Conservation (phyloP, 2,113 vertebrate genomes). For the Pollachius pollachius region DNA sequence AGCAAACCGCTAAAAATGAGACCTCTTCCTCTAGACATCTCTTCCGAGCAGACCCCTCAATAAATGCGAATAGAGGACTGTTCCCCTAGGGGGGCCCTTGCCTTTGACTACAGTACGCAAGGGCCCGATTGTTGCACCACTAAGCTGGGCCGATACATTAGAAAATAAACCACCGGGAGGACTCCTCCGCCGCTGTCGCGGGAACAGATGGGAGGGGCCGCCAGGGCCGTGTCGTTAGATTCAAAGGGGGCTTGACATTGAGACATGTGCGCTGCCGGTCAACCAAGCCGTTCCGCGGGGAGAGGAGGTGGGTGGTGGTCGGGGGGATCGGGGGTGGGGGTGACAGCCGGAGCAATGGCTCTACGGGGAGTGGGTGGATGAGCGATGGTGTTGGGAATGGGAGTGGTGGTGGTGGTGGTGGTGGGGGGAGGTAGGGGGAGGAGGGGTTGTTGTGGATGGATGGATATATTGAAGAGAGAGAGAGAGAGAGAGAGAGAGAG, state of each 20-base stretch:
- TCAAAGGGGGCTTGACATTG: conserved; percentile 49
- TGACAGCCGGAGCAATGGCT: neutral
- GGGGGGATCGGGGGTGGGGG: conserved; percentile 38
- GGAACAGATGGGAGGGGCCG: conserved; percentile 24
- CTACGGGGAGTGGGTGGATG: conserved; percentile 40
- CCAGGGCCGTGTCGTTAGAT: conserved; percentile 1
- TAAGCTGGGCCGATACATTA: no score
- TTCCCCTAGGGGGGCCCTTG: no score
- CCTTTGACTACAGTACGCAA: no score
- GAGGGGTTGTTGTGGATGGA: conserved; percentile 3
- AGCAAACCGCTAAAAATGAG: no score
- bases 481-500: conserved; percentile 1
- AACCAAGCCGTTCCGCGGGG: conserved; percentile 25
- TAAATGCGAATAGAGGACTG: no score
- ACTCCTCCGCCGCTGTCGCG: conserved; percentile 1
- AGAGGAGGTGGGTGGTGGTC: conserved; percentile 42
- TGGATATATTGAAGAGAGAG: neutral
- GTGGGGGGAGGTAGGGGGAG: conserved; percentile 28
- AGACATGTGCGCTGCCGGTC: conserved; percentile 36
- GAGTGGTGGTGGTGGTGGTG: conserved; percentile 19
- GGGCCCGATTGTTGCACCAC: no score
- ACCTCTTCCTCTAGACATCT: no score
- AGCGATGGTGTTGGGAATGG: conserved; percentile 26
- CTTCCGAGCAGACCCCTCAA: no score
- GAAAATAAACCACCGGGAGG: neutral